These are phyloP conservation scores for Thumatha senex DNA, from an alignment of 2,888 invertebrate genomes.

Conservation along the genomic window DNA sequence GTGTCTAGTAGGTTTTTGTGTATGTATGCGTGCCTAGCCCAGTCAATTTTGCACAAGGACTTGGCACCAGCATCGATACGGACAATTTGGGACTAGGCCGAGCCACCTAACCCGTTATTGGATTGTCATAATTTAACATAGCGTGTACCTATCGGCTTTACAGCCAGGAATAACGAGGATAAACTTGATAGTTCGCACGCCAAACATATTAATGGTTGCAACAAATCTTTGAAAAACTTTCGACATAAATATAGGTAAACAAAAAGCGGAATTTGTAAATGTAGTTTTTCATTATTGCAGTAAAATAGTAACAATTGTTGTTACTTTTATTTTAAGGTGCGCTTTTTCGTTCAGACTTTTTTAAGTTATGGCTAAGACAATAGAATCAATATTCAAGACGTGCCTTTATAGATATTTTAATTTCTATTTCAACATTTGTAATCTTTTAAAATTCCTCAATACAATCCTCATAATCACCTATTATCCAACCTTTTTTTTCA, in stretches of 20 bases:
- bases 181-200: slow-evolving; percentile 55
- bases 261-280: neutral
- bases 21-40: slow-evolving; percentile 35
- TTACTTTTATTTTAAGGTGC: too few species aligned
- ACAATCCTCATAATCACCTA: too few species aligned
- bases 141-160: slow-evolving; percentile 63
- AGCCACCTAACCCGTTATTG: slow-evolving; percentile 74
- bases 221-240: slow-evolving; percentile 17
- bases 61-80: slow-evolving; percentile 71
- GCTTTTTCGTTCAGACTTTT: too few species aligned
- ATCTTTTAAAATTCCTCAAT: too few species aligned
- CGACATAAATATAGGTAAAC: neutral
- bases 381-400: too few species aligned
- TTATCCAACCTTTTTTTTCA: too few species aligned
- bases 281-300: neutral
- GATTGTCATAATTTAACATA: slow-evolving; percentile 78
- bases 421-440: too few species aligned
- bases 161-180: slow-evolving; percentile 56
- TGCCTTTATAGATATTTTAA: too few species aligned
- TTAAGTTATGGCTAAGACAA: too few species aligned
- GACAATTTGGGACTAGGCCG: slow-evolving; percentile 74
- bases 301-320: too few species aligned
- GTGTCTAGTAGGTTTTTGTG: slow-evolving; percentile 19
- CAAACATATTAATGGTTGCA: slow-evolving; percentile 48
- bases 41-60: slow-evolving; percentile 54